These are phyloP conservation scores for Acanthacorydalis orientalis DNA, from an alignment of 2,888 invertebrate genomes.

Conservation along the genomic window DNA sequence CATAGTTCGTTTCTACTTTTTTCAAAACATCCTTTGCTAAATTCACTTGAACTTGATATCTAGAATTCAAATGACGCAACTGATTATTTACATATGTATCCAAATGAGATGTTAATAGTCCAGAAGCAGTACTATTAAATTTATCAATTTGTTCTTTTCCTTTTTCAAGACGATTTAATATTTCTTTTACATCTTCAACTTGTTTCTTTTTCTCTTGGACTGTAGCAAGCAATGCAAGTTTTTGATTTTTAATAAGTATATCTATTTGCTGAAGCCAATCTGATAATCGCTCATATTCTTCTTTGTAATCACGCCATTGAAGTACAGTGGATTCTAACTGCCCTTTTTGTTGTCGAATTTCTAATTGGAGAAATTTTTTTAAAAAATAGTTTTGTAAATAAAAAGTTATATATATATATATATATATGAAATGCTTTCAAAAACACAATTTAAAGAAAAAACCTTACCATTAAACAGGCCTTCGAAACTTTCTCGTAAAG, in stretches of 20 bases:
- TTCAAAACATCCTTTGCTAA: conserved; percentile 78
- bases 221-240: conserved; percentile 62
- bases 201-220: conserved; percentile 72
- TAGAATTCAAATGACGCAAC: conserved; percentile 66
- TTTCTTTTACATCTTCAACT: conserved; percentile 63
- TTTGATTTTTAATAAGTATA: conserved; percentile 78
- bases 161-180: conserved; percentile 53
- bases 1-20: conserved; percentile 76
- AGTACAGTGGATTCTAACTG: conserved; percentile 64
- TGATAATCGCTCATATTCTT: conserved; percentile 77
- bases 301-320: conserved; percentile 82
- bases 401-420: background rate
- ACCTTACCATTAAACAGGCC: conserved; percentile 51
- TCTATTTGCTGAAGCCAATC: conserved; percentile 90
- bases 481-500: conserved; percentile 70
- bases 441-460: background rate
- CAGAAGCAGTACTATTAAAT: conserved; percentile 63
- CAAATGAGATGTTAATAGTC: conserved; percentile 62
- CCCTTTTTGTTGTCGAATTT: conserved; percentile 70
- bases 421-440: background rate
- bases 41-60: conserved; percentile 78
- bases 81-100: conserved; percentile 81
- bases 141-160: conserved; percentile 71
- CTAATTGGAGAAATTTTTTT: conserved; percentile 19
- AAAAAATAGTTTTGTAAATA: too few species aligned